Evolutionary conservation across 1,140 invertebrate species (phyloP).

Genomic region (Asbolus verrucosus): DNA sequence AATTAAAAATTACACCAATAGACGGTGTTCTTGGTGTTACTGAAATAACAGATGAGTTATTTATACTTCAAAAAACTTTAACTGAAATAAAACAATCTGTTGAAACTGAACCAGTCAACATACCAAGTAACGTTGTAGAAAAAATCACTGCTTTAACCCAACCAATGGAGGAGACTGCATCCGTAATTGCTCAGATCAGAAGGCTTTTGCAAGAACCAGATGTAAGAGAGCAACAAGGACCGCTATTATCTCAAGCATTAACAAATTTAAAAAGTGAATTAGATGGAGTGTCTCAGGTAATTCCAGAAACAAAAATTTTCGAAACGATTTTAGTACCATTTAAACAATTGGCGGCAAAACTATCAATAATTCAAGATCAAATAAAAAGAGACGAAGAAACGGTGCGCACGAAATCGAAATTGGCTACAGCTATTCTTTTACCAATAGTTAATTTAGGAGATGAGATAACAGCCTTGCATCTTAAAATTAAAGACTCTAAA

Average conservation of each 20-base stretch:
- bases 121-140: too few relatives aligned
- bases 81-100: conserved; percentile 21
- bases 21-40: too few relatives aligned
- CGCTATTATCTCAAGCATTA: conserved; percentile 42
- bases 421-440: not conserved
- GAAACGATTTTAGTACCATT: not conserved
- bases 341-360: too few relatives aligned
- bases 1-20: too few relatives aligned
- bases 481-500: too few relatives aligned
- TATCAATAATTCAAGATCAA: conserved; percentile 14
- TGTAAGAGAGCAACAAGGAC: conserved; percentile 40
- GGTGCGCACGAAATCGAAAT: too few relatives aligned
- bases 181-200: not conserved
- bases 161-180: conserved; percentile 22
- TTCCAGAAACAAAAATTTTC: not conserved
- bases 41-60: too few relatives aligned
- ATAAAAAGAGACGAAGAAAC: too few relatives aligned
- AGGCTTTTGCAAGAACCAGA: conserved; percentile 25
- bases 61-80: too few relatives aligned
- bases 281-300: not conserved
- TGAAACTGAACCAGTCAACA: too few relatives aligned
- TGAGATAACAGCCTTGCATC: conserved; percentile 1
- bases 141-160: conserved; percentile 23
- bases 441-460: not conserved
- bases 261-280: not conserved